These are phyloP conservation scores for Gymnocypris eckloni DNA, from an alignment of 2,797 vertebrate species.

Conservation along the genomic window DNA sequence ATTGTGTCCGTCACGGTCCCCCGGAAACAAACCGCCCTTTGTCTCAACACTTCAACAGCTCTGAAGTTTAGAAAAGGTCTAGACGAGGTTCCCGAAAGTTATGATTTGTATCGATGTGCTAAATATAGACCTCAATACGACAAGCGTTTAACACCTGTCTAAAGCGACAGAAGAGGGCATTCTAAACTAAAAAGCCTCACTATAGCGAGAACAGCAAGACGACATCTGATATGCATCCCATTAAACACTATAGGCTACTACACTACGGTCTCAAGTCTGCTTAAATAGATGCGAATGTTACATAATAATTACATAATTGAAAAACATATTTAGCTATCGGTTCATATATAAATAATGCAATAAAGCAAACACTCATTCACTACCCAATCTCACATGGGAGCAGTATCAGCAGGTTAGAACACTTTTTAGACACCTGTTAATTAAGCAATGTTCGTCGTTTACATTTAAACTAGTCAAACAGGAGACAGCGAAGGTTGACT, in stretches of 20 bases:
- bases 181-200: background rate
- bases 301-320: background rate
- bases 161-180: background rate
- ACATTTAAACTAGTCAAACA: background rate
- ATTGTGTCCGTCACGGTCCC: conserved; percentile 80
- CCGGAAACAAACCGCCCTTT: conserved; percentile 81
- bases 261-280: background rate
- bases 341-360: background rate
- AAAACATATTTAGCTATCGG: background rate
- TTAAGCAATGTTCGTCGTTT: background rate
- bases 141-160: background rate
- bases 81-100: conserved; percentile 35
- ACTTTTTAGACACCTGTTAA: conserved; percentile 12
- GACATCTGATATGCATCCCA: background rate
- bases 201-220: background rate
- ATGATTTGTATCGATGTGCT: conserved; percentile 2
- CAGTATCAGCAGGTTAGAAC: background rate
- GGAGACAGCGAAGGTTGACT: conserved; percentile 68
- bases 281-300: background rate
- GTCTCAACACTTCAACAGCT: conserved; percentile 70
- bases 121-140: background rate
- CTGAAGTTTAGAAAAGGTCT: conserved; percentile 42
- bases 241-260: background rate
- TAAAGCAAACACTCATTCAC: background rate
- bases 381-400: background rate